Percentiles rank a stretch among this genome's conserved stretches.
Evolutionary conservation across 2,797 vertebrate genomes (phyloP).

Genomic region (Pygocentrus nattereri): DNA sequence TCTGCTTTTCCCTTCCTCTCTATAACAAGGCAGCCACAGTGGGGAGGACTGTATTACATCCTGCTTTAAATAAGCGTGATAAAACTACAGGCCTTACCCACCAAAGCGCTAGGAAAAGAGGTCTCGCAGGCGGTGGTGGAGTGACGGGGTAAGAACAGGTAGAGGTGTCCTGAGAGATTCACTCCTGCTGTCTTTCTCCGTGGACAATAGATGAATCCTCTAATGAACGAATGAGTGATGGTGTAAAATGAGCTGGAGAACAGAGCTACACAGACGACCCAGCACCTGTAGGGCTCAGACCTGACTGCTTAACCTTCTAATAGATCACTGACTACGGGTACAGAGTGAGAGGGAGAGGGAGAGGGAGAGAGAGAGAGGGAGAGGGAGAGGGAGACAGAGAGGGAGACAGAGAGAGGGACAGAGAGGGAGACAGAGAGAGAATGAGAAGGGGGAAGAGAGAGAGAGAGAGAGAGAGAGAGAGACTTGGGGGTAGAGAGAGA

Average conservation of each 20-base stretch:
- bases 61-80: not conserved
- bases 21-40: not conserved
- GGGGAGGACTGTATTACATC: not conserved
- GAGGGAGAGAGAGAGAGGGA: not conserved
- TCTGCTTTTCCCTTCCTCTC: not conserved
- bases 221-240: conserved; percentile 15
- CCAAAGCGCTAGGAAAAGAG: not conserved
- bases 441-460: too few relatives aligned
- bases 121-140: not conserved
- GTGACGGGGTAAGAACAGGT: conserved; percentile 18
- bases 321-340: conserved; percentile 25
- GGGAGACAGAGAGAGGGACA: not conserved
- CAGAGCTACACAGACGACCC: not conserved
- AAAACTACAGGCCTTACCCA: not conserved
- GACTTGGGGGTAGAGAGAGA: not conserved
- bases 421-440: too few relatives aligned
- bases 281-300: not conserved
- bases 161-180: conserved; percentile 19
- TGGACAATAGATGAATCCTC: conserved; percentile 16
- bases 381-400: not conserved
- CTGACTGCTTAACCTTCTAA: conserved; percentile 9
- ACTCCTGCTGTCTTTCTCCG: conserved; percentile 23
- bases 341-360: not conserved
- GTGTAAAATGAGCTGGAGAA: not conserved
- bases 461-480: not conserved